Conservation (phyloP, 2,797 vertebrate genomes). For the Tolypeutes matacus region DNA sequence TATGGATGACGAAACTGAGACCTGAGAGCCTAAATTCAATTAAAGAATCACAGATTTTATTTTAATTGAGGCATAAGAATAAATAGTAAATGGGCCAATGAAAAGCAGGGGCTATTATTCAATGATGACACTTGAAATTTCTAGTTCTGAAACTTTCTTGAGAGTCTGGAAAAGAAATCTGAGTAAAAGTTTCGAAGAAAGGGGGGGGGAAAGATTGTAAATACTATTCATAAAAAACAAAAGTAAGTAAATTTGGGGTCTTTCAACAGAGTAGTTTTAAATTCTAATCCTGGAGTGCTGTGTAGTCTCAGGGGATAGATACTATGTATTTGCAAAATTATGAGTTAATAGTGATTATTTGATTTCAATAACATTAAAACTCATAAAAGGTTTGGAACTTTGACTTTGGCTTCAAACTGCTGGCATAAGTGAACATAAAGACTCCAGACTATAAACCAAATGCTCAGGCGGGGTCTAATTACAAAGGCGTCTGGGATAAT, state of each 20-base stretch:
- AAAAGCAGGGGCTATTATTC: neutral
- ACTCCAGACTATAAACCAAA: neutral
- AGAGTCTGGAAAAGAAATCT: neutral
- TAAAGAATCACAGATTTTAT: neutral
- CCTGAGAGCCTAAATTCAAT: neutral
- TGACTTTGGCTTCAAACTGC: neutral
- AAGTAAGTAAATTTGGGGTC: neutral
- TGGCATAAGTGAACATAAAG: neutral
- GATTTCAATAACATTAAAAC: neutral
- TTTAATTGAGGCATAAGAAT: neutral
- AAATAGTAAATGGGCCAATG: neutral
- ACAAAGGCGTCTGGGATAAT: neutral
- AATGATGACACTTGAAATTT: neutral
- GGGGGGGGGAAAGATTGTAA: neutral
- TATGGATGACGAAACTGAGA: neutral
- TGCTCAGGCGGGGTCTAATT: neutral
- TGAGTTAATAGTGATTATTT: neutral
- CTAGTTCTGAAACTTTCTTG: conserved; percentile 2
- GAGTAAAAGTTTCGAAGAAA: neutral
- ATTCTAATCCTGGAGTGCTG: neutral
- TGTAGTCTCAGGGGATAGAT: neutral
- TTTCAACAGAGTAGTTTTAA: neutral
- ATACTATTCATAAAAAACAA: neutral
- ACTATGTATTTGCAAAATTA: neutral
- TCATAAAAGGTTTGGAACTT: neutral